phyloP scores from a whole-genome alignment of 2,113 vertebrate species.

The Engystomops pustulosus region DNA sequence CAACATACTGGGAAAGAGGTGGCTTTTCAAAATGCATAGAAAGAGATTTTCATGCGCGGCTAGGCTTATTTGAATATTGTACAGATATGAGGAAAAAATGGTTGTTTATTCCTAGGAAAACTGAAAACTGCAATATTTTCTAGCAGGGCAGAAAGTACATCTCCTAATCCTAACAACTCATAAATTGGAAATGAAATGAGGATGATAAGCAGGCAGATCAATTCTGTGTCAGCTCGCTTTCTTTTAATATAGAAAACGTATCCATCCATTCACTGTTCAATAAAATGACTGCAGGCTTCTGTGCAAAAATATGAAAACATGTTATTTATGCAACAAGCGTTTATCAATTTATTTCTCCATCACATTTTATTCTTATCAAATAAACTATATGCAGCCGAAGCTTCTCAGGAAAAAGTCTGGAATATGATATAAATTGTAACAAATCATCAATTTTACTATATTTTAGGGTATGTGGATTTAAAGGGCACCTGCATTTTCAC shows the following conservation, averaged over 20 bases:
- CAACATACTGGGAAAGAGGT: background rate
- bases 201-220: constrained; percentile 49
- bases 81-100: constrained; percentile 7
- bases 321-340: constrained; percentile 10
- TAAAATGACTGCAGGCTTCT: constrained; percentile 8
- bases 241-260: constrained; percentile 40
- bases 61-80: constrained; percentile 51
- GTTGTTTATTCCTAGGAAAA: constrained; percentile 2
- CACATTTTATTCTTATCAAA: background rate
- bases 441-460: background rate
- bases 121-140: constrained; percentile 37
- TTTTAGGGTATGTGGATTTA: background rate
- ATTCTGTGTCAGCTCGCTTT: constrained; percentile 30
- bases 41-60: constrained; percentile 26
- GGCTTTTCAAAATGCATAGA: constrained; percentile 42
- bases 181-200: constrained; percentile 53
- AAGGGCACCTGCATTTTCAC: background rate
- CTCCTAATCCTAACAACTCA: constrained; percentile 50
- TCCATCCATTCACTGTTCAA: constrained; percentile 44
- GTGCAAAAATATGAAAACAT: background rate
- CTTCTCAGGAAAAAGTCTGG: background rate
- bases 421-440: background rate
- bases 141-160: constrained; percentile 33
- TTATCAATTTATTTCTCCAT: constrained; percentile 25
- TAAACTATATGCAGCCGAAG: background rate